Evolutionary conservation across 2,888 invertebrate species (phyloP), one percentile per base, ranked within the genome.

Genomic region (Lithophane leautieri): DNA sequence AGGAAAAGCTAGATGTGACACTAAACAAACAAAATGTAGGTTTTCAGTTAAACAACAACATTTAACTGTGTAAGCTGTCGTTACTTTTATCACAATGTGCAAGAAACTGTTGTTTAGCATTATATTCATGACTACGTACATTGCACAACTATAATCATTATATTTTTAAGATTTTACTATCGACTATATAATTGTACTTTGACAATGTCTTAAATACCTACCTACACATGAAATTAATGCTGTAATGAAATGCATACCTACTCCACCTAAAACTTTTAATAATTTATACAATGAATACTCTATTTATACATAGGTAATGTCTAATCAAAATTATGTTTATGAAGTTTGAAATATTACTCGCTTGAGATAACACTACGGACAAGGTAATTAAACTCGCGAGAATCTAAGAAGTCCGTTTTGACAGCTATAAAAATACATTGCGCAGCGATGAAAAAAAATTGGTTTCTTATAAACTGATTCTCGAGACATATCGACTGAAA

Each of bases 21-120:
- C 70, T 54, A n/a, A 69, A 69, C 34, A 62, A 78, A 70, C 70
- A 52, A 65, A 47, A 78, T 71, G 65, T 79, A 61, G 60, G 60
- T 79, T 78, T 79, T 71, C 65, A 66, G 79, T 71, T 60, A 54
- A 79, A 78, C 79, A 16, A 47, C 58, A 65, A 54, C 54, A 79
- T 79, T 65, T 70, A 70, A 77, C 76, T 77, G 78, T 54, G 40
- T 78, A 70, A 70, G 19, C 47, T 22, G 56, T 56, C 54, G 28
- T 77, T 50, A 56, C 19, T 56, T 76, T 61, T 69, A 76, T 40
- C 47, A n/a, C 25, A 40, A n/a, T 19, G 61, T 40, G 1, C 25
- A 40, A 62, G 54, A 78, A 61, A 78, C 61, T 47, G 78, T 62
- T 69, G 25, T 40, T 62, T 25, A 61, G 44, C 34, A n/a, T 40